These are phyloP conservation scores for Julus scandinavius DNA, from an alignment of 2,888 invertebrate genomes.

Conservation along the genomic window DNA sequence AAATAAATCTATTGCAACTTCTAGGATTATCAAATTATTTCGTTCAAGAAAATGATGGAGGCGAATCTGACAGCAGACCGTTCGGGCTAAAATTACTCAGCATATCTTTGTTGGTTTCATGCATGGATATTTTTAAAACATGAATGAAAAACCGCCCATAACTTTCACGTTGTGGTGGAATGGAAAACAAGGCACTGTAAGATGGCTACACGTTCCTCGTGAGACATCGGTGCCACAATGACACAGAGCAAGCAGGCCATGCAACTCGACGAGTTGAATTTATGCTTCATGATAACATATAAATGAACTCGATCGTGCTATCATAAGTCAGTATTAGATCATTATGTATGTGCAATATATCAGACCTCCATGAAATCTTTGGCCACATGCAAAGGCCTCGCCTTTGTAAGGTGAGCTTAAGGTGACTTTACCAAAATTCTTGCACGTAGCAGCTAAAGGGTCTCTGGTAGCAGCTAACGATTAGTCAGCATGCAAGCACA, in stretches of 20 bases:
- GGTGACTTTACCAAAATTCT: constrained; percentile 39
- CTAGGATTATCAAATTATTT: no score
- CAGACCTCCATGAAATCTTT: constrained; percentile 17
- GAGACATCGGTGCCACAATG: not conserved
- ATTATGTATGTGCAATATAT: constrained; percentile 39
- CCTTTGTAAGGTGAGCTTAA: constrained; percentile 20
- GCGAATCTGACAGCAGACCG: not conserved
- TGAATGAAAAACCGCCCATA: not conserved
- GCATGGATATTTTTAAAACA: not conserved
- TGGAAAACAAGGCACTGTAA: not conserved
- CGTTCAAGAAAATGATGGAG: not conserved
- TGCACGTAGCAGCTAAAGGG: constrained; percentile 20
- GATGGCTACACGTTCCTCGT: not conserved
- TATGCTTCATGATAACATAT: not conserved
- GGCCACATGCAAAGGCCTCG: constrained; percentile 37
- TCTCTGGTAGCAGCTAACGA: not conserved
- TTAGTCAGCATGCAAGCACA: constrained; percentile 24
- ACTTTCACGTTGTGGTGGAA: not conserved
- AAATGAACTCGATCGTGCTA: constrained; percentile 1
- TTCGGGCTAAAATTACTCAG: not conserved
- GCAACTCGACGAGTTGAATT: not conserved
- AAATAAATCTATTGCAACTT: not conserved
- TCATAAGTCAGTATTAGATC: constrained; percentile 35
- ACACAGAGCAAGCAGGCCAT: not conserved
- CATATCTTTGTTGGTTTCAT: not conserved